A percentile compares a stretch with the other conserved stretches of the same genome.
These are phyloP conservation scores for Notoglanidium macrostoma DNA, from an alignment of 2,797 vertebrate genomes.

Conservation along the genomic window DNA sequence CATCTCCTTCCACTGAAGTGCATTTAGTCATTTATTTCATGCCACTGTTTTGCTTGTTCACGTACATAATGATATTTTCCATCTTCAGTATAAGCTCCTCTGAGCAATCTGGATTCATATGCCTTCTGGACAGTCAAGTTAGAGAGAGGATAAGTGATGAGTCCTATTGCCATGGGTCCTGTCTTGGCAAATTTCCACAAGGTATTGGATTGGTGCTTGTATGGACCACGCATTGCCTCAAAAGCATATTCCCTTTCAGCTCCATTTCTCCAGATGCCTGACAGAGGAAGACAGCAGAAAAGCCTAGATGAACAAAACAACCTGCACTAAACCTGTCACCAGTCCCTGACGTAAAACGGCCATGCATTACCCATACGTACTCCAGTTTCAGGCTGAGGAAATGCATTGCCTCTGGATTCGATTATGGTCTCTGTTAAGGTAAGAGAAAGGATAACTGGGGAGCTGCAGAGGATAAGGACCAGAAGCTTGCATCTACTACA, in stretches of 20 bases:
- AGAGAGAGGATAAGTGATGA: slow-evolving; percentile 14
- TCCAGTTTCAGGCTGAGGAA: slow-evolving; percentile 36
- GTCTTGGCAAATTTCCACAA: slow-evolving; percentile 30
- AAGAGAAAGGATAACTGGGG: slow-evolving; percentile 41
- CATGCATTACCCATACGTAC: slow-evolving; percentile 44
- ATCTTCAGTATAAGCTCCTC: slow-evolving; percentile 14
- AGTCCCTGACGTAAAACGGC: slow-evolving; percentile 30
- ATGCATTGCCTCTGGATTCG: slow-evolving; percentile 40
- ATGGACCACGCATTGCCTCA: slow-evolving; percentile 14
- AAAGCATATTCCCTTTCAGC: slow-evolving; percentile 30
- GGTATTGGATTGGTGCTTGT: slow-evolving; percentile 20
- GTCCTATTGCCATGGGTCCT: slow-evolving; percentile 40
- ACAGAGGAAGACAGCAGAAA: slow-evolving; percentile 45
- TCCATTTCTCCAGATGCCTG: slow-evolving; percentile 47
- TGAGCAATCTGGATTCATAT: slow-evolving; percentile 6
- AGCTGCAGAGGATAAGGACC: slow-evolving; percentile 44
- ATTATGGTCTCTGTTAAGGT: slow-evolving; percentile 48
- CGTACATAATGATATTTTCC: slow-evolving; percentile 14
- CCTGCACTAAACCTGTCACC: slow-evolving; percentile 38
- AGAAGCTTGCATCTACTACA: slow-evolving; percentile 36
- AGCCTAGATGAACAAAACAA: slow-evolving; percentile 44
- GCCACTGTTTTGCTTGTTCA: slow-evolving; percentile 5
- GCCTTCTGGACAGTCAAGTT: slow-evolving; percentile 1
- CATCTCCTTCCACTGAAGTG: slow-evolving; percentile 9
- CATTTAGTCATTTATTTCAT: slow-evolving; percentile 26